These are phyloP conservation scores for Tetheella fluctuosa DNA, from an alignment of 2,888 invertebrate genomes.

Conservation along the genomic window DNA sequence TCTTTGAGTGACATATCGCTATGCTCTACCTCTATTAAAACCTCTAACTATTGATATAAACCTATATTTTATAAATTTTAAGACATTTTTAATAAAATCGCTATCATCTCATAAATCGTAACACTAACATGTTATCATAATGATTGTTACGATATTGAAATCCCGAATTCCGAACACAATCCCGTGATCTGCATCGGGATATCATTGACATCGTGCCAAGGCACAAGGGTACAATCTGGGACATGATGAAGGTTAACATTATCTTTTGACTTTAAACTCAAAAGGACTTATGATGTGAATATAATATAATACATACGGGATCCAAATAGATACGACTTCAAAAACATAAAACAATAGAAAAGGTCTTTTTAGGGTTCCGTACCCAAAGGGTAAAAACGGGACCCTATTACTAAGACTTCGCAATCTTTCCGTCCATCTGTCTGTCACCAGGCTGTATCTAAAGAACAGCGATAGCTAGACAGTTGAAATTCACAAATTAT, in stretches of 20 bases:
- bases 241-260: neutral
- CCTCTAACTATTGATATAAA: too few species aligned
- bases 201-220: neutral
- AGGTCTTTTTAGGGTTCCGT: too few species aligned
- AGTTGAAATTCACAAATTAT: too few species aligned
- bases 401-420: too few species aligned
- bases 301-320: neutral
- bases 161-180: neutral
- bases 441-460: too few species aligned
- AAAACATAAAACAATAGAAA: too few species aligned
- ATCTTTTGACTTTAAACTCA: constrained; percentile 4
- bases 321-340: neutral
- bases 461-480: too few species aligned
- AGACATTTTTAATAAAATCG: neutral
- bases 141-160: constrained; percentile 1
- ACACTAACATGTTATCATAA: neutral
- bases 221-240: neutral
- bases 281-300: neutral
- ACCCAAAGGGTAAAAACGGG: too few species aligned
- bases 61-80: too few species aligned
- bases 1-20: too few species aligned
- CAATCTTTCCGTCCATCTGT: too few species aligned
- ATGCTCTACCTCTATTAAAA: too few species aligned
- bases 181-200: neutral
- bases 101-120: neutral